phyloP scores from a whole-genome alignment of 2,888 invertebrate species.

The Dynastes maya region DNA sequence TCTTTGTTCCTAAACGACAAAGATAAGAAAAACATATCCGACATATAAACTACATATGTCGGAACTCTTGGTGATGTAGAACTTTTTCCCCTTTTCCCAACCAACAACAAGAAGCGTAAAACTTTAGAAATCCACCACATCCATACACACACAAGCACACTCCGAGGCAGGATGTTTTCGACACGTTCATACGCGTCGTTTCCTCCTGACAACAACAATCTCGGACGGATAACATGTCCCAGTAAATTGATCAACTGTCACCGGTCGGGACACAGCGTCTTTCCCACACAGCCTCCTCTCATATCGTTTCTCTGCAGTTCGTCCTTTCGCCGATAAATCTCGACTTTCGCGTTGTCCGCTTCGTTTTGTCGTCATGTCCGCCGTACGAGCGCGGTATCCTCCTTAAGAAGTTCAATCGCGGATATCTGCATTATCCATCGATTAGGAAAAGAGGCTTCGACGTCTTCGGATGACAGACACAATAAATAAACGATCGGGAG shows the following conservation, averaged over 20 bases:
- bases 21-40: too few relatives aligned
- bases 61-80: too few relatives aligned
- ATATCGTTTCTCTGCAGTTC: too few relatives aligned
- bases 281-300: too few relatives aligned
- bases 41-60: too few relatives aligned
- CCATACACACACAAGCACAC: background rate
- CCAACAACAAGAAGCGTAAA: too few relatives aligned
- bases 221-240: background rate
- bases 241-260: slow-evolving; percentile 13
- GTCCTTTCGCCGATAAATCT: slow-evolving; percentile 17
- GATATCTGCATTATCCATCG: slow-evolving; percentile 23
- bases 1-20: too few relatives aligned
- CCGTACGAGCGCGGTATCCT: background rate
- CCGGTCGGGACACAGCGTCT: background rate
- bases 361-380: too few relatives aligned
- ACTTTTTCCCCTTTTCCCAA: too few relatives aligned
- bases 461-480: background rate
- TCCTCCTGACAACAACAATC: background rate
- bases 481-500: slow-evolving; percentile 1
- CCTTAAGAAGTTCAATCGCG: slow-evolving; percentile 18
- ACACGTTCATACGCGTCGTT: slow-evolving; percentile 9
- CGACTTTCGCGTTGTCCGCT: background rate
- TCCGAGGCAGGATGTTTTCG: slow-evolving; percentile 17
- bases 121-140: background rate
- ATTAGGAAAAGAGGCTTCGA: slow-evolving; percentile 2